Evolutionary conservation across 2,797 vertebrate species (phyloP), one percentile per base, ranked within the genome.

Genomic region (Champsocephalus esox): DNA sequence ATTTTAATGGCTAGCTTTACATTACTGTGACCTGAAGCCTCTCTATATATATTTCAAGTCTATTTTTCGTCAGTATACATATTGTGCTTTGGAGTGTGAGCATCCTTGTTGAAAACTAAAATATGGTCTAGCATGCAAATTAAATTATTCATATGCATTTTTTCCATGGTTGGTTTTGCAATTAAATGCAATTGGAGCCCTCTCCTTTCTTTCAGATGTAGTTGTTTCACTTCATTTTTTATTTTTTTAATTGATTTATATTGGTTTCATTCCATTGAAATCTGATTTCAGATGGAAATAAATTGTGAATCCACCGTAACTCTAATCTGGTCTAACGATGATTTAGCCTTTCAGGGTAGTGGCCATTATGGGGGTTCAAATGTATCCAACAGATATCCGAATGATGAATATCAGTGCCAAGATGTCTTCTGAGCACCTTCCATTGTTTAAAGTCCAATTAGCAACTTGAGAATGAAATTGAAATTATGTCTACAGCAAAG

Each of bases 21-120:
- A 69, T 52, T 13, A 68, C 57, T 68, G 14, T 74, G 48, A 69
- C 70, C 66, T 50, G n/a, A 64, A 70, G 49, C 28, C 1, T 54
- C 44, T 52, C 59, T 76, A 41, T 19, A 41, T 19, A 63, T 70
- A 43, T 16, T 55, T 64, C 9, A 41, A 7, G n/a, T 41, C 28
- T 44, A 44, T 56, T 63, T 55, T 66, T 41, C 61, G 10, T 57
- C 19, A 13, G 41, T 34, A 14, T 21, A 24, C 48, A 52, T 17
- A 28, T 9, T 19, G 28, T 24, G 21, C 51, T 21, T 44, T 56
- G 19, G 19, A 9, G 45, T 43, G 4, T 44, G 60, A 69, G 12
- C 12, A 63, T 6, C 17, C 17, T 45, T 38, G 34, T 38, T 38
- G 34, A n/a, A 56, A 59, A 41, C 48, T 57, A 17, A 41, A 61